Evolutionary conservation across 2,113 vertebrate genomes (phyloP).

Genomic region (Sturnus vulgaris): DNA sequence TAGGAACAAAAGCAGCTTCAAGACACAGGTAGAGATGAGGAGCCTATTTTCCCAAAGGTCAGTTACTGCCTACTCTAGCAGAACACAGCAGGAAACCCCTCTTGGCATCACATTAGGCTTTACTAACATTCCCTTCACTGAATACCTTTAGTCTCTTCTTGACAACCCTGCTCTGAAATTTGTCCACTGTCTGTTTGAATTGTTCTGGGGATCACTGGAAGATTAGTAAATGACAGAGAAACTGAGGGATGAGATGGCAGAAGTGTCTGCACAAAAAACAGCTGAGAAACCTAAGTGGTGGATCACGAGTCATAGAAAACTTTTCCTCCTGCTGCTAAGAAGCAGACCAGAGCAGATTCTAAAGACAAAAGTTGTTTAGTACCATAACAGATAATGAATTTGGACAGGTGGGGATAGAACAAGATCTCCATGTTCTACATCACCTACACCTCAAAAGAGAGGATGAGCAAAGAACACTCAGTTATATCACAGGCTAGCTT

Average conservation of each 20-base stretch:
- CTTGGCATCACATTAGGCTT: background rate
- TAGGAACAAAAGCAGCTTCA: background rate
- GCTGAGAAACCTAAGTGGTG: background rate
- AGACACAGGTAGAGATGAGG: background rate
- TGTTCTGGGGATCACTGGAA: background rate
- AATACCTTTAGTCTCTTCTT: background rate
- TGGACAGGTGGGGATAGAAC: background rate
- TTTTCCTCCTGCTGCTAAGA: background rate
- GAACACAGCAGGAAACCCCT: background rate
- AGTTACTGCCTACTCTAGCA: background rate
- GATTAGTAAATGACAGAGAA: background rate
- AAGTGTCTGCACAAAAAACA: background rate
- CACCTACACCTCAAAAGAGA: background rate
- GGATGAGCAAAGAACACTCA: background rate
- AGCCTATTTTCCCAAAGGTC: background rate
- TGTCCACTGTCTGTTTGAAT: background rate
- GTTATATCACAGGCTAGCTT: background rate
- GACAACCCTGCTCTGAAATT: background rate
- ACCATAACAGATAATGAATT: background rate
- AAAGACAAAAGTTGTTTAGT: background rate
- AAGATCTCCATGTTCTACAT: background rate
- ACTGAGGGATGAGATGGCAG: background rate
- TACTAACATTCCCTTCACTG: background rate
- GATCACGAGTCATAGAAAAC: fast-evolving
- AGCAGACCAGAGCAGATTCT: background rate